A percentile compares a stretch with the other conserved stretches of the same genome.
phyloP scores from a whole-genome alignment of 2,113 vertebrate species.

The Danio rerio region GRCz12tu NC_133186.1:33770001-33770500 shows the following conservation, averaged over 20 bases:
- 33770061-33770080: slow-evolving; percentile 17
- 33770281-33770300: not conserved
- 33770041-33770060: slow-evolving; percentile 27
- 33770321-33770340: not conserved
- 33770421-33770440: slow-evolving; percentile 27
- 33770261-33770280: slow-evolving; percentile 5
- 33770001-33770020: not conserved
- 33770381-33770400: not conserved
- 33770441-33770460: slow-evolving; percentile 13
- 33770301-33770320: slow-evolving; percentile 11
- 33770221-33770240: slow-evolving; percentile 23
- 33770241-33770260: slow-evolving; percentile 23
- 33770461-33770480: not conserved
- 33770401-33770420: not conserved
- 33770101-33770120: slow-evolving; percentile 28
- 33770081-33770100: slow-evolving; percentile 45
- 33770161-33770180: slow-evolving; percentile 27
- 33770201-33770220: slow-evolving; percentile 10
- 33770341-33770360: not conserved
- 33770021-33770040: not conserved
- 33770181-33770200: slow-evolving; percentile 12
- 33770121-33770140: slow-evolving; percentile 31
- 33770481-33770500: slow-evolving; percentile 31
- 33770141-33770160: slow-evolving; percentile 35
- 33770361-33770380: slow-evolving; percentile 11